Evolutionary conservation across 1,140 invertebrate genomes (phyloP).

Genomic region (Heterodera schachtii): DNA sequence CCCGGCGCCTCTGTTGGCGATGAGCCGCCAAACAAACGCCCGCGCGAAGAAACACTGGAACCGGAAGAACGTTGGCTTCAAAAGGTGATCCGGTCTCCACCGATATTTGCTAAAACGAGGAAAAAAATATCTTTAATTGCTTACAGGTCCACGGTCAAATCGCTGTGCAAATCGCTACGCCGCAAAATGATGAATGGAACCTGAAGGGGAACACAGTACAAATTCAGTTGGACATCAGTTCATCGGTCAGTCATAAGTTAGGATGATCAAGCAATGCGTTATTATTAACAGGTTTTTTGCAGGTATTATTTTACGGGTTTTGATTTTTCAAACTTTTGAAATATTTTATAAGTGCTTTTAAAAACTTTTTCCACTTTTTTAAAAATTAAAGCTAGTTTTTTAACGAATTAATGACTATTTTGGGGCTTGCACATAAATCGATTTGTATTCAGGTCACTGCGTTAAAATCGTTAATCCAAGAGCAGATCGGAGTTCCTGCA

Average conservation of each 20-base stretch:
- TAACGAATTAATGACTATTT: constrained; percentile 14
- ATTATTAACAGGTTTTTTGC: too few species aligned
- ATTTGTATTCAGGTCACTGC: constrained; percentile 72
- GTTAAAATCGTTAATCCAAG: constrained; percentile 85
- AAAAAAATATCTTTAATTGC: background rate
- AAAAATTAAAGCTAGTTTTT: too few species aligned
- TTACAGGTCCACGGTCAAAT: constrained; percentile 65
- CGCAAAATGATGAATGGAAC: constrained; percentile 80
- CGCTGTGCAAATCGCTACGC: constrained; percentile 35
- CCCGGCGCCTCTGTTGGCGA: constrained; percentile 66
- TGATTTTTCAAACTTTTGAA: background rate
- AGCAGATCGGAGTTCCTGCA: constrained; percentile 86
- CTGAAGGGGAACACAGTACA: constrained; percentile 86
- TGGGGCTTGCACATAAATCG: background rate
- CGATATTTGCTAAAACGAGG: background rate
- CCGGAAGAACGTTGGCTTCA: constrained; percentile 82
- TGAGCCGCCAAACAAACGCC: constrained; percentile 83
- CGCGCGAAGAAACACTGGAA: constrained; percentile 86
- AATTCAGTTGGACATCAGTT: constrained; percentile 78
- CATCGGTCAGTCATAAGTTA: constrained; percentile 69
- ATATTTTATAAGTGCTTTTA: too few species aligned
- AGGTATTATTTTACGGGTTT: background rate
- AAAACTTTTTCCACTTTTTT: too few species aligned
- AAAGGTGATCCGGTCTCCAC: constrained; percentile 63
- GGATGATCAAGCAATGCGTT: background rate